Conservation (phyloP, 2,797 vertebrate species). For the Poecilia gillii region DNA sequence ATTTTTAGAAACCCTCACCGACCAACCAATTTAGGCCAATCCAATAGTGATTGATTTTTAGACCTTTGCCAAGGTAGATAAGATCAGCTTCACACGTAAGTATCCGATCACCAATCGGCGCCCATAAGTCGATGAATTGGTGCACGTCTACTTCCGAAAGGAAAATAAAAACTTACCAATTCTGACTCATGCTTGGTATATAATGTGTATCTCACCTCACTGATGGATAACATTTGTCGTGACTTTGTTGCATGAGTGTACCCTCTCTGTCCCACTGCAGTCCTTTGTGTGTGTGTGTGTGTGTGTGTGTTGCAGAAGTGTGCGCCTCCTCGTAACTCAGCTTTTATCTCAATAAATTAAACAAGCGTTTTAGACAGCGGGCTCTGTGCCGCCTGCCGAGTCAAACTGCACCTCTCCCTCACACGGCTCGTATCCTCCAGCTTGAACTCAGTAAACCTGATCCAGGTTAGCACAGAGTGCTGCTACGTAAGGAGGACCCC, state of each 20-base stretch:
- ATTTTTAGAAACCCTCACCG: too few species aligned
- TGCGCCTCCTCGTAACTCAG: slow-evolving; percentile 15
- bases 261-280: slow-evolving; percentile 20
- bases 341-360: slow-evolving; percentile 74
- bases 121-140: too few species aligned
- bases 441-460: slow-evolving; percentile 49
- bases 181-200: slow-evolving; percentile 28
- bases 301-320: slow-evolving; percentile 1
- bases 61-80: too few species aligned
- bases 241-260: slow-evolving; percentile 18
- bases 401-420: slow-evolving; percentile 30
- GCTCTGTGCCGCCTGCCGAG: slow-evolving; percentile 54
- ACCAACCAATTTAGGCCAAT: too few species aligned
- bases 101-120: too few species aligned
- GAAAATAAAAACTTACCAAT: background rate
- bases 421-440: slow-evolving; percentile 35
- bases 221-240: slow-evolving; percentile 23
- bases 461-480: slow-evolving; percentile 29
- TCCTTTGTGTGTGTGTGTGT: background rate
- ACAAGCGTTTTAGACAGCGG: slow-evolving; percentile 62
- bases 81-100: too few species aligned
- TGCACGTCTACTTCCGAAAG: too few species aligned
- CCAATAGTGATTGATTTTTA: too few species aligned
- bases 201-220: slow-evolving; percentile 17
- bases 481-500: slow-evolving; percentile 10